These are phyloP conservation scores for Geotrupes spiniger DNA, from an alignment of 2,888 invertebrate genomes.

Conservation along the genomic window DNA sequence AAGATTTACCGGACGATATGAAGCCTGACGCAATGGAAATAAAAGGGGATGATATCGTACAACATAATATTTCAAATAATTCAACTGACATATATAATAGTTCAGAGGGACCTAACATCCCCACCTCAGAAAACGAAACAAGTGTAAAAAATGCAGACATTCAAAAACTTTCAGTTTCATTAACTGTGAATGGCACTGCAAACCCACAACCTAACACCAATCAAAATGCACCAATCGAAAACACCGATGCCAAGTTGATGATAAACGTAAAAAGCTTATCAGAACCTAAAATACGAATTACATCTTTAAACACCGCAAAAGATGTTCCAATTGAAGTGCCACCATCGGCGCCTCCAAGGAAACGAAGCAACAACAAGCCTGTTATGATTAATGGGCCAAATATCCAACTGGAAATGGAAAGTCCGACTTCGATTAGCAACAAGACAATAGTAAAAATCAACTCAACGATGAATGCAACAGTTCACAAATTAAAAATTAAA, in stretches of 20 bases:
- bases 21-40: neutral
- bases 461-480: slow-evolving; percentile 45
- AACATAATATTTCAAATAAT: too few species aligned
- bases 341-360: slow-evolving; percentile 47
- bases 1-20: neutral
- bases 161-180: too few species aligned
- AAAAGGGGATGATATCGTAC: neutral
- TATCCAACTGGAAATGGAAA: slow-evolving; percentile 1
- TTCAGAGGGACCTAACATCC: too few species aligned
- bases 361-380: slow-evolving; percentile 45
- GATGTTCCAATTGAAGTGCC: slow-evolving; percentile 32
- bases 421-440: slow-evolving; percentile 12
- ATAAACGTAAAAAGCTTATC: slow-evolving; percentile 10
- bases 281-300: too few species aligned
- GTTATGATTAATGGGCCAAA: slow-evolving; percentile 26
- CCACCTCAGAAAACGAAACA: too few species aligned
- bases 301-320: too few species aligned
- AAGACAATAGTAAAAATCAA: slow-evolving; percentile 32
- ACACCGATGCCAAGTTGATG: neutral
- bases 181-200: too few species aligned
- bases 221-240: too few species aligned
- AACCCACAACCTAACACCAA: too few species aligned
- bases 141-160: too few species aligned
- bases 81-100: too few species aligned
- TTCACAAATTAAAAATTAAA: slow-evolving; percentile 56